Base-by-base conservation (phyloP, 2,113 vertebrate genomes). In the Nibea albiflora region DNA sequence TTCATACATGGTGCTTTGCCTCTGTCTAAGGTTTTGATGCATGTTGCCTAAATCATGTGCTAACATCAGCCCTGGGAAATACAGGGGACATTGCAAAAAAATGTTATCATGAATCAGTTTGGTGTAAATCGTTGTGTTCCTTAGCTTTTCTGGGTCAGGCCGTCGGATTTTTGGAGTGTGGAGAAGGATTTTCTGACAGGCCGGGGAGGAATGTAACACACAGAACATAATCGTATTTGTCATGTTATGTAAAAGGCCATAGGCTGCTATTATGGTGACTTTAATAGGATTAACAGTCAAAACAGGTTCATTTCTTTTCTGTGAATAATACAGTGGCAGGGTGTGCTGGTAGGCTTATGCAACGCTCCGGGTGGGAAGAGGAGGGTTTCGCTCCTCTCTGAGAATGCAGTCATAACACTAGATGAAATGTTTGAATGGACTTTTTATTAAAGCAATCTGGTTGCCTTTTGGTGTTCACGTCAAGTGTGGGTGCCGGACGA, bases 231-330 rank as follows among this genome's bases (percentile, higher is more conserved):
- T 88, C 79, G 39, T 73, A 76, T 81, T 91, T 91, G 79, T 77
- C 4, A 24, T 67, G 77, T 92, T 92, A 83, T 77, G 73, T 84
- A 88, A 89, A 83, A 79, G 47, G 74, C 73, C 78, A 54, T 31
- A 22, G 73, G 84, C 79, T 81, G 77, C 72, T 82, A 52, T 78
- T 72, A 77, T 74, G 66, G 72, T 8, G 54, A 81, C 79, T 87
- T 70, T 82, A 88, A 89, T 83, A 79, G 87, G 91, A 90, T 93
- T 93, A 82, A 75, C 70, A 69, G 10, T 83, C 49, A 47, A 81
- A 83, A 81, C 70, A 73, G 74, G 82, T 77, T 84, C 6, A 14
- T 70, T 85, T 39, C 35, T 54, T 58, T 71, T 84, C 28, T 22
- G 47, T 64, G 28, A 85, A 71, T 80, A 70, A 60, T 65, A 57